Base-by-base conservation (phyloP, 92 coral and sea anemone species). In the Metridium senile region DNA sequence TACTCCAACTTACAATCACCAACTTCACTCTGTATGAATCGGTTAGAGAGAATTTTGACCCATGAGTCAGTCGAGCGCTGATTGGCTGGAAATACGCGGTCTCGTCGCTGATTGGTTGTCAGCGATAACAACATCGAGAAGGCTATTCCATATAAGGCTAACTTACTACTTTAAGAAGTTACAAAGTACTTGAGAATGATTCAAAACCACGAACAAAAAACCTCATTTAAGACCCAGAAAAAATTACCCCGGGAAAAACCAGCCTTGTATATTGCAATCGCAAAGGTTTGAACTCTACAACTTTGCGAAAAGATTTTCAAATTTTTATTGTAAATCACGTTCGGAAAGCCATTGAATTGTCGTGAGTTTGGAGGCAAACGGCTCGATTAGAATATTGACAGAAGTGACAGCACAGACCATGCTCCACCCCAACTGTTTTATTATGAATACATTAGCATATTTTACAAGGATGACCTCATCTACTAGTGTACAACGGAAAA, bases 141-240 rank as follows among this genome's bases (percentile, higher is more conserved):
- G 90, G 72, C 76, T 77, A 58, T 52, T 78, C 99, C 99, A 86
- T 76, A 91, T 89, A 95, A 85, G 99, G 99, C 85, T 91, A 88
- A 76, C 93, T 95, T 95, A 95, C 99, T 95, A 95, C 99, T 92
- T 95, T 95, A 86, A 82, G 97, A 83, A 65, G 91, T 89, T 92
- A 90, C 96, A 86, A 91, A 95, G 89, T 90, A 87, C 82, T 89
- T 86, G 91, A 92, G 97, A 81, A 84, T 92, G 94, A 85, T 88
- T 68, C 85, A 66, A 47, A 72, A 87, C 79, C 91, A 86, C 77
- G 85, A 61, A 65, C 39, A 26, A 64, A 68, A 74, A 74, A 72
- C 85, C 81, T 81, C 86, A 74, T 79, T 77, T 68, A 56, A 47
- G 70, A 47, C 68, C 75, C 46, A 51, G 46, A 59, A 72, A 72